These are phyloP conservation scores for Heteromormyrus szaboi DNA, from an alignment of 2,797 vertebrate genomes.

Conservation along the genomic window DNA sequence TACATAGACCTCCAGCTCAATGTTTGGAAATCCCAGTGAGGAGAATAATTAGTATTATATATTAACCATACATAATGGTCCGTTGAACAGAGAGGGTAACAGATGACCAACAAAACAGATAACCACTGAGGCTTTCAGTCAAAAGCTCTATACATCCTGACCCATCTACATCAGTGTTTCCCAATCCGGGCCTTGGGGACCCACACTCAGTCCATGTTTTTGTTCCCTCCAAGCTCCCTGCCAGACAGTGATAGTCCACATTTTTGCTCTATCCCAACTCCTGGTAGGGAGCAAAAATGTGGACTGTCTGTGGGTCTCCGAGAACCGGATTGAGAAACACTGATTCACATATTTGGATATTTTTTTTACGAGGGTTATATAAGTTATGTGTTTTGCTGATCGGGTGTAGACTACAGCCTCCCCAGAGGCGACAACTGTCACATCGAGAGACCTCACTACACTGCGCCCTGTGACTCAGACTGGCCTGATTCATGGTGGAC, in stretches of 20 bases:
- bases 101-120: neutral
- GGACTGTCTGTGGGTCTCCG: neutral
- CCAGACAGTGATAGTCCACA: neutral
- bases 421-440: neutral
- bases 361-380: neutral
- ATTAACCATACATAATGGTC: slow-evolving; percentile 1
- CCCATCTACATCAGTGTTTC: neutral
- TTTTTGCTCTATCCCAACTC: neutral
- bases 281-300: neutral
- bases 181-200: neutral
- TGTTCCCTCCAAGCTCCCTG: neutral
- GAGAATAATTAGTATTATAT: slow-evolving; percentile 10
- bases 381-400: neutral
- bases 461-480: neutral
- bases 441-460: neutral
- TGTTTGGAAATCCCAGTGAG: neutral
- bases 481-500: neutral
- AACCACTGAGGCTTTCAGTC: slow-evolving; percentile 2
- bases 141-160: neutral
- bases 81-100: neutral
- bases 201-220: neutral
- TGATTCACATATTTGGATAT: neutral
- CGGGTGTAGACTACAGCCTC: neutral
- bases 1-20: neutral
- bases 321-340: neutral